Evolutionary conservation across 2,113 vertebrate genomes (phyloP).

Genomic region (Oostethus manadensis): DNA sequence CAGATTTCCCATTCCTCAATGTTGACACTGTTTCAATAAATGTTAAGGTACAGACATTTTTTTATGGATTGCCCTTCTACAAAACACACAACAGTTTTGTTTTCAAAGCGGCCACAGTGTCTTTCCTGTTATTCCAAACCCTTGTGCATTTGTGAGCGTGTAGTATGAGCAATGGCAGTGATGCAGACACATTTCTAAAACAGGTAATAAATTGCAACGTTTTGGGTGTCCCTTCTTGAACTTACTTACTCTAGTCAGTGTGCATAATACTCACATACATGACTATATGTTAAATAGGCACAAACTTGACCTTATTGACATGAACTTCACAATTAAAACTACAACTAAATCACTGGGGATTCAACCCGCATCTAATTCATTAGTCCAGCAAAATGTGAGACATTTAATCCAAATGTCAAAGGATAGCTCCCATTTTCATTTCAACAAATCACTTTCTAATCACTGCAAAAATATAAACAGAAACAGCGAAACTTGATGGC

Average conservation of each 20-base stretch:
- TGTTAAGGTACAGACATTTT: too few relatives aligned
- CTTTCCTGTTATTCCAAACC: too few relatives aligned
- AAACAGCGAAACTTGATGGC: constrained; percentile 7
- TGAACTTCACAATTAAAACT: constrained; percentile 2
- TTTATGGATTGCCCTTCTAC: too few relatives aligned
- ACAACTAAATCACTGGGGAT: background rate
- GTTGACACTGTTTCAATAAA: too few relatives aligned
- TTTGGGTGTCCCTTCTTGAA: too few relatives aligned
- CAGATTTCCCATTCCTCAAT: background rate
- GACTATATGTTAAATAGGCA: too few relatives aligned
- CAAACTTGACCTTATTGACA: background rate
- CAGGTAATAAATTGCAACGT: too few relatives aligned
- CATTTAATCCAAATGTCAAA: constrained; percentile 8
- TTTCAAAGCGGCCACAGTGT: too few relatives aligned
- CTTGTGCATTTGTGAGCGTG: too few relatives aligned
- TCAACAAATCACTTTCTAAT: constrained; percentile 4
- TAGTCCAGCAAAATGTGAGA: background rate
- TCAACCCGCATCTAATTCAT: background rate
- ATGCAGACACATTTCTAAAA: too few relatives aligned
- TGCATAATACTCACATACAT: background rate
- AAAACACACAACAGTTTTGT: too few relatives aligned
- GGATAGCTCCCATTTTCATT: background rate
- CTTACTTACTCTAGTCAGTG: background rate
- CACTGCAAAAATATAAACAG: background rate
- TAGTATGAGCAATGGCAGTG: too few relatives aligned